These are phyloP conservation scores for Platysternon megacephalum DNA, from an alignment of 2,113 vertebrate species.

Conservation along the genomic window DNA sequence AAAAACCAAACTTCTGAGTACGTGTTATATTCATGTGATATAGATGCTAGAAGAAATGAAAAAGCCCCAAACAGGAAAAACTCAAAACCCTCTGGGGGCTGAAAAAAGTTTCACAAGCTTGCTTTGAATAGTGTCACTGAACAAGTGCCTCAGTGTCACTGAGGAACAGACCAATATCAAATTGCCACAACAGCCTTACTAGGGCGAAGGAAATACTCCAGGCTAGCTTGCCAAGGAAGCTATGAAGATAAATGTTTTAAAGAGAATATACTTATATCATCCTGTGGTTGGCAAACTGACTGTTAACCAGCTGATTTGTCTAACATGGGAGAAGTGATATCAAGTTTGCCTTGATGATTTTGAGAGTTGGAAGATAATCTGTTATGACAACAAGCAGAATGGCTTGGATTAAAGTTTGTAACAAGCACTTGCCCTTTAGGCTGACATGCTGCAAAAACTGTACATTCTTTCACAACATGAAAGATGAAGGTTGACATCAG, in stretches of 20 bases:
- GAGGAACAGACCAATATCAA: background rate
- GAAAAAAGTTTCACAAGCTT: background rate
- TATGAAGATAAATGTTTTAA: background rate
- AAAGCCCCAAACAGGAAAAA: background rate
- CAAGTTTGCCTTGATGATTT: background rate
- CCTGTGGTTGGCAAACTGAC: background rate
- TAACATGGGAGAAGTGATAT: accelerated
- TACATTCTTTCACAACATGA: accelerated
- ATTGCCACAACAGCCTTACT: accelerated
- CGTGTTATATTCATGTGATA: background rate
- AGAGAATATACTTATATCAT: accelerated
- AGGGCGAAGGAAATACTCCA: background rate
- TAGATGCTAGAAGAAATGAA: background rate
- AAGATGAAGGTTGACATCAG: background rate
- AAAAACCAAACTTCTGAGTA: background rate
- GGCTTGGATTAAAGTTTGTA: conserved; percentile 37
- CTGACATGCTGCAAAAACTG: background rate
- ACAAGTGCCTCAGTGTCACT: background rate
- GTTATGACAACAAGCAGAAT: background rate
- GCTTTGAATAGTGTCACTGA: background rate
- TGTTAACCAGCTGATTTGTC: background rate
- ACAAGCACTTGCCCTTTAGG: conserved; percentile 21
- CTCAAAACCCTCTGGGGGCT: background rate
- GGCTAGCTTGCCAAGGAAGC: background rate
- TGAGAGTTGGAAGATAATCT: conserved; percentile 22